Conservation (phyloP, 64 coral and sea anemone genomes). For the Stichodactyla helianthus region DNA sequence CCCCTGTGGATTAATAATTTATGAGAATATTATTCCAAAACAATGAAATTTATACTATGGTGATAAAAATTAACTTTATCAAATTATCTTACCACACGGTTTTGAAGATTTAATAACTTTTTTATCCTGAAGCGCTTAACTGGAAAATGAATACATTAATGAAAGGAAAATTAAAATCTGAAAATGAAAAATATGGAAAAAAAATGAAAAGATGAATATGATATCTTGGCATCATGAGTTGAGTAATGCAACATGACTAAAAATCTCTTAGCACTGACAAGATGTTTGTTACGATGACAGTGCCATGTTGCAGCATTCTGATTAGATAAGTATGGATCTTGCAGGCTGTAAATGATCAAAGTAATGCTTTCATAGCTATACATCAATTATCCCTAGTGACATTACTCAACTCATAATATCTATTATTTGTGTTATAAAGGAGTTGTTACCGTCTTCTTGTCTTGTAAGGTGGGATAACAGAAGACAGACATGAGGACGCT, state of each 20-base stretch:
- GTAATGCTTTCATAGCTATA: too few species aligned
- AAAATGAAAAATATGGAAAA: not conserved
- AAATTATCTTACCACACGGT: slow-evolving; percentile 58
- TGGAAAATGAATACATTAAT: slow-evolving; percentile 7
- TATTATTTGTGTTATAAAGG: not conserved
- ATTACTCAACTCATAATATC: too few species aligned
- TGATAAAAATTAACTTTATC: too few species aligned
- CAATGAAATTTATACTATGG: not conserved
- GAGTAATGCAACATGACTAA: too few species aligned
- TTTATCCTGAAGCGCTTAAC: slow-evolving; percentile 82
- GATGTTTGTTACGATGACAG: too few species aligned
- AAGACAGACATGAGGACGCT: slow-evolving; percentile 88
- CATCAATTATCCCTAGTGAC: too few species aligned
- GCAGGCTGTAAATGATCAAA: too few species aligned
- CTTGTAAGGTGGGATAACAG: slow-evolving; percentile 78
- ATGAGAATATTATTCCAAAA: too few species aligned
- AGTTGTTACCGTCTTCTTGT: slow-evolving; percentile 70
- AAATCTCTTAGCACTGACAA: too few species aligned
- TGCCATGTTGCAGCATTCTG: too few species aligned
- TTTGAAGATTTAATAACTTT: slow-evolving; percentile 75
- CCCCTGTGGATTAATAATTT: slow-evolving; percentile 39
- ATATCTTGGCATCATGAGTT: too few species aligned
- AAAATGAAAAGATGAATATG: not conserved
- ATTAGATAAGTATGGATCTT: too few species aligned
- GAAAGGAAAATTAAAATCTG: not conserved